These are phyloP conservation scores for Agrochola litura DNA, from an alignment of 2,888 invertebrate species.

Conservation along the genomic window DNA sequence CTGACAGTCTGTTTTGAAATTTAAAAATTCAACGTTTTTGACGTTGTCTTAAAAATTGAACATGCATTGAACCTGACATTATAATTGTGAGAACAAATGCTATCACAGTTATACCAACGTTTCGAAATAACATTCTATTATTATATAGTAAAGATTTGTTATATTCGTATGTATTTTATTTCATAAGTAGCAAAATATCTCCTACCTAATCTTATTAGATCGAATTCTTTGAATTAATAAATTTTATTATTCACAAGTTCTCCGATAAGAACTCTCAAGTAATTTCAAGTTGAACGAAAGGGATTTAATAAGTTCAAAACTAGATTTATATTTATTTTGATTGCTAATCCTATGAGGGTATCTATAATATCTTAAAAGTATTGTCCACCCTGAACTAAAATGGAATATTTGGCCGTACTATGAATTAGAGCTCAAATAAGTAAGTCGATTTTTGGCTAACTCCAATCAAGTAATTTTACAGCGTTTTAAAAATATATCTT, in stretches of 20 bases:
- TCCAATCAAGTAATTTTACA: background rate
- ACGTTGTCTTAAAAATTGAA: background rate
- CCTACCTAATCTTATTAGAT: slow-evolving; percentile 6
- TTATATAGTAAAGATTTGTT: background rate
- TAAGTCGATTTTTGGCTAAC: background rate
- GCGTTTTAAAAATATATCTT: background rate
- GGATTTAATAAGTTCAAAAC: background rate
- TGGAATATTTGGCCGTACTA: background rate
- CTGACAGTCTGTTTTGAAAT: slow-evolving; percentile 30
- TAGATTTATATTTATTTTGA: background rate
- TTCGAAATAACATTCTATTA: background rate
- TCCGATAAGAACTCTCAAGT: background rate
- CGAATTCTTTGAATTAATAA: background rate
- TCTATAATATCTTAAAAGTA: background rate
- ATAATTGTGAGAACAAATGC: slow-evolving; percentile 25
- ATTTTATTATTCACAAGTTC: background rate
- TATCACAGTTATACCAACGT: background rate
- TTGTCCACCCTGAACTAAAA: background rate
- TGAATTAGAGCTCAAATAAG: background rate
- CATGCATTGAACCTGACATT: background rate
- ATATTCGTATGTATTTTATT: no score
- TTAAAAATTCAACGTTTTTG: background rate
- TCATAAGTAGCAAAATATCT: background rate
- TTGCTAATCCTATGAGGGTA: background rate
- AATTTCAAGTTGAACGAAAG: slow-evolving; percentile 5